A percentile compares a stretch with the other conserved stretches of the same genome.
phyloP scores from a whole-genome alignment of 2,888 invertebrate genomes.

The Parapristionchus giblindavisi region DNA sequence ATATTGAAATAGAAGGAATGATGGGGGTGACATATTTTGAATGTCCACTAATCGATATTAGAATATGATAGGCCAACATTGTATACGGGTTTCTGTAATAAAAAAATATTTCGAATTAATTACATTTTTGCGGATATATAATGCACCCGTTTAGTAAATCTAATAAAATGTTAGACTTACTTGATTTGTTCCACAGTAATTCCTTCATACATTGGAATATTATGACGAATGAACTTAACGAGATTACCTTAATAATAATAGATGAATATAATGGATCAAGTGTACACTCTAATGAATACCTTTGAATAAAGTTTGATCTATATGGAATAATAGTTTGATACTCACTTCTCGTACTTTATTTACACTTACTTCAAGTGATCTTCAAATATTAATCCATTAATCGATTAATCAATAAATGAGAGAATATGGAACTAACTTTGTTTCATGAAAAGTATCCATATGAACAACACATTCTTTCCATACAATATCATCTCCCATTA shows the following conservation, averaged over 20 bases:
- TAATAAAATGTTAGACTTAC: no score
- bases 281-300: neutral
- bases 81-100: neutral
- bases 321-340: neutral
- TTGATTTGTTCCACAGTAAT: neutral
- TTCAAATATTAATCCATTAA: neutral
- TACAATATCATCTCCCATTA: neutral
- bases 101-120: neutral
- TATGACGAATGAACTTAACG: neutral
- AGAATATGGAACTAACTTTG: neutral
- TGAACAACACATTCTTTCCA: neutral
- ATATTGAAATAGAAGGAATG: neutral
- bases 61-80: neutral
- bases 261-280: neutral
- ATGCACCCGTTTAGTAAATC: no score
- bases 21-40: neutral
- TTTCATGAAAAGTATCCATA: neutral
- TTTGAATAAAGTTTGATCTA: neutral
- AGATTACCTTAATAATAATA: neutral
- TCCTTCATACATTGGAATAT: neutral
- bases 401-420: no score
- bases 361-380: neutral
- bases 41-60: neutral
- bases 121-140: no score
- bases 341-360: neutral